Evolutionary conservation across 2,113 vertebrate genomes (phyloP), one percentile per base, ranked within the genome.

Genomic region (Mus pahari): DNA sequence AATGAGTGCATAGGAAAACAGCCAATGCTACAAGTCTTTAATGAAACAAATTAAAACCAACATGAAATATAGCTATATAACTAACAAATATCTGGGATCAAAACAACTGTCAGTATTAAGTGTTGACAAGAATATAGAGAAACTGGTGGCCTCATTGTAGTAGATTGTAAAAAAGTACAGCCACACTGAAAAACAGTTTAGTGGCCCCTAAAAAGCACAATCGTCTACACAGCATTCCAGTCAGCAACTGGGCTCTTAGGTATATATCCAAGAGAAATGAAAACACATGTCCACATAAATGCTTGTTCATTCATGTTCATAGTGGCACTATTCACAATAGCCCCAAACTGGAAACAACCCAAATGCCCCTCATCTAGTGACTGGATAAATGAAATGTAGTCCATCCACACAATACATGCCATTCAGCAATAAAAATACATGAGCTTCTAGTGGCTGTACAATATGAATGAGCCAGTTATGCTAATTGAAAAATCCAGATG

Each of bases 201-300:
- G 31, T 10, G 14, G 74, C 74, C 78, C 66, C 73, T 31, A 5
- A 75, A 89, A 75, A 93, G 66, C 10, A 68, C 70, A 88, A 74
- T 53, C 20, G 45, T 66, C 62, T 74, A 48, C 28, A 62, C 48
- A 64, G 5, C 5, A 7, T 89, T 91, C 53, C 64, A 78, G 20
- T 62, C 22, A 62, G 60, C 60, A 62, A 24, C 22, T 90, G n/a
- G 11, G 70, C 24, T 84, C 36, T 24, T 82, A 83, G 22, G 19
- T 91, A 94, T 83, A 64, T 88, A 78, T 74, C 22, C 26, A 90
- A 87, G 28, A 92, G 33, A 93, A 92, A 92, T 77, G 19, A 94
- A 97, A 87, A 19, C 19, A 12, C 26, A 64, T 50, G 33, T 86
- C 39, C 45, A 73, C 31, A 33, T 22, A 94, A 90, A 81, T 87